Percentiles rank a stretch among this genome's conserved stretches.
These are phyloP conservation scores for Tauraco erythrolophus DNA, from an alignment of 2,113 vertebrate genomes.

Conservation along the genomic window DNA sequence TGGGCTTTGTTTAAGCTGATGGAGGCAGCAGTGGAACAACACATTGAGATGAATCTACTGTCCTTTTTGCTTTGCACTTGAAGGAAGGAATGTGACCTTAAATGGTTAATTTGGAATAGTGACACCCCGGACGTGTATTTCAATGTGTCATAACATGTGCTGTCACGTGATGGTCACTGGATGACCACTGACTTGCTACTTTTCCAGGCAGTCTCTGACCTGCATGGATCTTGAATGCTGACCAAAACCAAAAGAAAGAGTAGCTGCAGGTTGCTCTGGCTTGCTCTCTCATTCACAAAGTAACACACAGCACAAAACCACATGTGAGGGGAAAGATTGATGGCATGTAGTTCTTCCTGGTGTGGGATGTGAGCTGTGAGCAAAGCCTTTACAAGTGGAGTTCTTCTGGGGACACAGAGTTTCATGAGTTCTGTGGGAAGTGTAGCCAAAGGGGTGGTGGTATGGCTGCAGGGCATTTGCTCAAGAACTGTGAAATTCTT, in stretches of 20 bases:
- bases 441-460: background rate
- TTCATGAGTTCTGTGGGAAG: background rate
- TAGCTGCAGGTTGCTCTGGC: background rate
- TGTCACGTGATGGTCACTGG: background rate
- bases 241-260: background rate
- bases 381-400: background rate
- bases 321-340: accelerated
- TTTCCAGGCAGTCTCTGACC: background rate
- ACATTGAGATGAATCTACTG: background rate
- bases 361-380: background rate
- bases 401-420: background rate
- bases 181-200: background rate
- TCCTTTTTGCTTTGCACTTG: background rate
- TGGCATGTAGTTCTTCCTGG: background rate
- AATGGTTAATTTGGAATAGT: background rate
- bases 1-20: background rate
- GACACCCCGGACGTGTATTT: background rate
- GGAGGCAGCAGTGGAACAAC: background rate
- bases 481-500: background rate
- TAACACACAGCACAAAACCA: background rate
- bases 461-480: background rate
- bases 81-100: background rate
- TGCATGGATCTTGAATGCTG: background rate
- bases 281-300: background rate
- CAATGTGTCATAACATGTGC: accelerated